Evolutionary conservation across 1,140 invertebrate species (phyloP).

Genomic region (Copidosoma floridanum): DNA sequence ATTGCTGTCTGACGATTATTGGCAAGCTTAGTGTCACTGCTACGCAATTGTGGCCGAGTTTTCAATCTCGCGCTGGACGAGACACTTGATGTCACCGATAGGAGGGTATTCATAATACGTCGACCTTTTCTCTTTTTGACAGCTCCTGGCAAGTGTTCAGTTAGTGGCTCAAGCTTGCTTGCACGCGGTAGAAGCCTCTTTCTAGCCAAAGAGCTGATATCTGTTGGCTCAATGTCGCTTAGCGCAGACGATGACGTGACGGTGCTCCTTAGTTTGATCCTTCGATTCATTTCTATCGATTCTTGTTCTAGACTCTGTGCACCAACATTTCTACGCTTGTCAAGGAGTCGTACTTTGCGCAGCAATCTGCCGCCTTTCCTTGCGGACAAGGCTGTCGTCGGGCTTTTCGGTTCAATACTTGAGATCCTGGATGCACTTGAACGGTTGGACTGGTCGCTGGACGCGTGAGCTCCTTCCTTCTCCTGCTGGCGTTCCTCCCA

Average conservation of each 20-base stretch:
- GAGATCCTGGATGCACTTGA: too few species aligned
- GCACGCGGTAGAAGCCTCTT: too few species aligned
- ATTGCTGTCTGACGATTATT: constrained; percentile 18
- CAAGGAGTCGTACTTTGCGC: background rate
- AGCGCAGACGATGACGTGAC: background rate
- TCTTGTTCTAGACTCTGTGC: background rate
- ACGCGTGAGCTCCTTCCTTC: constrained; percentile 1
- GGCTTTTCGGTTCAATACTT: too few species aligned
- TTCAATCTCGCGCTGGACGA: constrained; percentile 43
- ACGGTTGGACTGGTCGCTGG: background rate
- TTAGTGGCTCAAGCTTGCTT: too few species aligned
- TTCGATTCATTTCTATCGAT: background rate
- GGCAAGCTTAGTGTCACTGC: constrained; percentile 42
- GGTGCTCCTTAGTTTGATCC: background rate
- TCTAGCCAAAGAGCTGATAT: too few species aligned
- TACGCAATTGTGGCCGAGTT: constrained; percentile 40
- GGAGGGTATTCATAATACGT: too few species aligned
- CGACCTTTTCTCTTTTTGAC: too few species aligned
- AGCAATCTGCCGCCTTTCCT: background rate
- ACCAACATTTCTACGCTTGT: background rate
- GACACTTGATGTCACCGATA: too few species aligned
- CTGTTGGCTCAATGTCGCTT: too few species aligned
- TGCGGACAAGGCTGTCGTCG: too few species aligned
- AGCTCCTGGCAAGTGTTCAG: too few species aligned
- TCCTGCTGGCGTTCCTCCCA: constrained; percentile 23